Conservation (phyloP, 2,113 vertebrate species). For the Arizona elegans region DNA sequence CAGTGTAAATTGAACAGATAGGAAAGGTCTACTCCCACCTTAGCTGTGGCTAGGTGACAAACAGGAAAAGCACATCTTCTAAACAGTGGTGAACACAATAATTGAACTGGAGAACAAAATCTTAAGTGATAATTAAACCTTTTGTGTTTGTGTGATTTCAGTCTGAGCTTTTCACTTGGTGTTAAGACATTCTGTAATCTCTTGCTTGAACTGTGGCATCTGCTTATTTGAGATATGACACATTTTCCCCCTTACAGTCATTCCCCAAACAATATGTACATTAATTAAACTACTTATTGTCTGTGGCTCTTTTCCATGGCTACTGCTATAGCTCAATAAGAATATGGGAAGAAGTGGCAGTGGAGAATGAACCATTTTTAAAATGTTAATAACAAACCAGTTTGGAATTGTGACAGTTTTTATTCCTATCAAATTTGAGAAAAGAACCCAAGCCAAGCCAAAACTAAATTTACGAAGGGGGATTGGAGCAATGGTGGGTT, state of each 20-base stretch:
- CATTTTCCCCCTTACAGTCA: not conserved
- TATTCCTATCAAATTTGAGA: not conserved
- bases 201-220: not conserved
- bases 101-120: not conserved
- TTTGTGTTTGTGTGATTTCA: not conserved
- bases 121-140: not conserved
- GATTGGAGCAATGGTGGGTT: not conserved
- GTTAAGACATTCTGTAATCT: not conserved
- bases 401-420: constrained; percentile 12
- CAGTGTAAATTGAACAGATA: not conserved
- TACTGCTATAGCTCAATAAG: not conserved
- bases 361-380: not conserved
- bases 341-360: not conserved
- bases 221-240: not conserved
- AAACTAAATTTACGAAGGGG: constrained; percentile 28
- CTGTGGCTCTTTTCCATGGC: not conserved
- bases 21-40: not conserved
- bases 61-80: not conserved
- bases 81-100: not conserved
- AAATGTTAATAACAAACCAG: constrained; percentile 6
- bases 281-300: not conserved
- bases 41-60: not conserved
- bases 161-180: not conserved
- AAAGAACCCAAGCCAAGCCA: not conserved
- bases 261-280: not conserved